Evolutionary conservation across 1,140 invertebrate species (phyloP).

Genomic region (Drosophila gunungcola): DNA sequence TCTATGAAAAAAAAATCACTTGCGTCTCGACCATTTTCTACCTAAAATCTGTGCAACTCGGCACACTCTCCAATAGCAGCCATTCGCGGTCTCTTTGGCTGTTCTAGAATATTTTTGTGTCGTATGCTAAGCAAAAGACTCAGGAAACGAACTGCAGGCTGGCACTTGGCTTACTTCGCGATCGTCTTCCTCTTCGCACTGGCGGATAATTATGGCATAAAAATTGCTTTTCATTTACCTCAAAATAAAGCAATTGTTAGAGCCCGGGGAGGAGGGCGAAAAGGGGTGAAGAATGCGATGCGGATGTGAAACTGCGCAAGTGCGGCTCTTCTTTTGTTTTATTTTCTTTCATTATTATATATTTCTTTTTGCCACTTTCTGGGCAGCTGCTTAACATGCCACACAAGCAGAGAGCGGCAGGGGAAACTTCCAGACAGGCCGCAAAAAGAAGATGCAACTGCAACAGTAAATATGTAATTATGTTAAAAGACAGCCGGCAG

Average conservation of each 20-base stretch:
- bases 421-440: constrained; percentile 19
- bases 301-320: constrained; percentile 77
- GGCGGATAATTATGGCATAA: constrained; percentile 70
- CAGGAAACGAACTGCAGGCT: constrained; percentile 57
- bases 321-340: constrained; percentile 75
- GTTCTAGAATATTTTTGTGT: constrained; percentile 53
- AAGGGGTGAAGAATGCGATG: constrained; percentile 38
- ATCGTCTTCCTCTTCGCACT: constrained; percentile 13
- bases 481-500: constrained; percentile 63
- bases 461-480: constrained; percentile 76
- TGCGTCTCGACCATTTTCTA: too few species aligned
- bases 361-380: constrained; percentile 66
- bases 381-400: constrained; percentile 78
- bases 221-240: constrained; percentile 78
- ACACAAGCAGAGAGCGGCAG: constrained; percentile 45
- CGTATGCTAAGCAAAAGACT: constrained; percentile 76
- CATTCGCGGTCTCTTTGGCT: neutral
- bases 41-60: constrained; percentile 10
- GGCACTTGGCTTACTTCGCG: constrained; percentile 39
- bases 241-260: constrained; percentile 77
- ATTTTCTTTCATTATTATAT: constrained; percentile 37
- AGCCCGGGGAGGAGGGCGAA: neutral
- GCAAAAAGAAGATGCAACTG: constrained; percentile 45
- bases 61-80: constrained; percentile 35
- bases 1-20: too few species aligned